A percentile compares a stretch with the other conserved stretches of the same genome.
Evolutionary conservation across 2,797 vertebrate species (phyloP).

Genomic region (Pachyuromys duprasi): DNA sequence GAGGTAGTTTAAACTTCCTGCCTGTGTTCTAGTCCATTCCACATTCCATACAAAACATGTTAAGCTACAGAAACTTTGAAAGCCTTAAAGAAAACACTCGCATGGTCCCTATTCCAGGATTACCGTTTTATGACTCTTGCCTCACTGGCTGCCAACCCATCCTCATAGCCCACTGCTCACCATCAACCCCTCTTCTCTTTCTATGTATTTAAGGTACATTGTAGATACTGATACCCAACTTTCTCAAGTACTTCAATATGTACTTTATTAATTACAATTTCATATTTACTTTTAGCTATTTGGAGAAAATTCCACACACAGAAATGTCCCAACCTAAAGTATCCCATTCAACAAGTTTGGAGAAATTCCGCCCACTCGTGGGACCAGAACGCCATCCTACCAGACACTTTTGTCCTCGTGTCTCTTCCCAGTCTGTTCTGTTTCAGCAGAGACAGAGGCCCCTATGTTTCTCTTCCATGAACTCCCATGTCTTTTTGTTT

Average conservation of each 20-base stretch:
- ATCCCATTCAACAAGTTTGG: neutral
- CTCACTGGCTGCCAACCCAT: neutral
- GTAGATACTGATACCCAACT: neutral
- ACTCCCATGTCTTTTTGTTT: neutral
- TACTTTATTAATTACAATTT: neutral
- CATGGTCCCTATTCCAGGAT: neutral
- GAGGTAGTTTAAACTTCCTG: neutral
- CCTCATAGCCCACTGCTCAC: neutral
- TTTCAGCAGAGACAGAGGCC: neutral
- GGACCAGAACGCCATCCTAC: neutral
- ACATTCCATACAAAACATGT: neutral
- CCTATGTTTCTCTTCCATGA: neutral
- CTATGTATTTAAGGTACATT: neutral
- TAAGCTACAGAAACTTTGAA: neutral
- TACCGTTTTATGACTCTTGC: neutral
- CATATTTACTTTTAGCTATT: neutral
- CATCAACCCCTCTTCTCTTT: neutral
- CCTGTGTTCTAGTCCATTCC: neutral
- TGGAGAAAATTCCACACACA: neutral
- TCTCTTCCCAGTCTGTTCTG: neutral
- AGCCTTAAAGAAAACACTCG: neutral
- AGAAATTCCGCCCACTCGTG: neutral
- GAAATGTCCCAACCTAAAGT: neutral
- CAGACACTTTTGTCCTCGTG: neutral
- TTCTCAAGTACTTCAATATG: neutral